Evolutionary conservation across 2,113 vertebrate species (phyloP).

Genomic region (Acrocephalus kingi): DNA sequence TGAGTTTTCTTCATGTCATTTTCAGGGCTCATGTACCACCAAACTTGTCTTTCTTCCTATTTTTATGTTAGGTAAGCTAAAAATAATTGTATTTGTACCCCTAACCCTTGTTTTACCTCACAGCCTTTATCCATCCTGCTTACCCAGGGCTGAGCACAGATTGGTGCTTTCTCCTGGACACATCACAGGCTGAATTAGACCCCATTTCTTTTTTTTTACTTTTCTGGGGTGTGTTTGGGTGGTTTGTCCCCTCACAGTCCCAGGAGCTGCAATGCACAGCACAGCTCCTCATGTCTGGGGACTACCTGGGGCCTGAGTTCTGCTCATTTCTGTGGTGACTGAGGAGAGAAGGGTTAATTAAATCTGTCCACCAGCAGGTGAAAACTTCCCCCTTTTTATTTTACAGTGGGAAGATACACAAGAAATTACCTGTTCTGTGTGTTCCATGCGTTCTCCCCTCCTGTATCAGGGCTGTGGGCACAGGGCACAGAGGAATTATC

Average conservation of each 20-base stretch:
- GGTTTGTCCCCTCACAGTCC: background rate
- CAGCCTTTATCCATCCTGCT: background rate
- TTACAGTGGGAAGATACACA: background rate
- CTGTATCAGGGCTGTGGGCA: background rate
- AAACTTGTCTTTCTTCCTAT: background rate
- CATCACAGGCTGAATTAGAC: background rate
- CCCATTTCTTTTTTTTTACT: background rate
- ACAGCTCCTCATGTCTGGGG: background rate
- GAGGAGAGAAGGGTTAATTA: background rate
- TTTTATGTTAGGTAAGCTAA: background rate
- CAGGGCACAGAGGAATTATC: background rate
- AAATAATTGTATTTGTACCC: background rate
- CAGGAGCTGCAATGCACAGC: background rate
- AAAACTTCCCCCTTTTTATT: background rate
- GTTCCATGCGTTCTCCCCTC: background rate
- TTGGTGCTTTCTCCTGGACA: background rate
- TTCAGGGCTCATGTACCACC: background rate
- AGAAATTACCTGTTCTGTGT: background rate
- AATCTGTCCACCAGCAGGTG: background rate
- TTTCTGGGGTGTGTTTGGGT: background rate
- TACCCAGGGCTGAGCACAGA: background rate
- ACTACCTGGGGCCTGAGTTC: background rate
- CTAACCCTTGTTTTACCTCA: background rate
- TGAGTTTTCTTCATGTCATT: background rate
- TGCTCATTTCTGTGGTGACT: background rate